Conservation (phyloP, 2,888 invertebrate species). For the Lasioglossum marginatum region DNA sequence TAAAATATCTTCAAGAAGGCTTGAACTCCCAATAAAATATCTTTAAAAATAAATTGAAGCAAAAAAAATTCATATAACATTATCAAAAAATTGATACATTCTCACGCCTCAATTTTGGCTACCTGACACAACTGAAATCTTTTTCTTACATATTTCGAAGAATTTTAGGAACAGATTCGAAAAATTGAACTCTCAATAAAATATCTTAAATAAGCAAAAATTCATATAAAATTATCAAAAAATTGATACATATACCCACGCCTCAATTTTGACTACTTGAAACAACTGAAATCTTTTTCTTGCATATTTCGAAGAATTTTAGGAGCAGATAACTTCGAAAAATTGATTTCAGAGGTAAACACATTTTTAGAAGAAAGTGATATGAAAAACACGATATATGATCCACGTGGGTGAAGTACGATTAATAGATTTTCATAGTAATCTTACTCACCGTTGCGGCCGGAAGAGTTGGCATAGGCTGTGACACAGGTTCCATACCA, state of each 20-base stretch:
- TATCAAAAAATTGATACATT: not conserved
- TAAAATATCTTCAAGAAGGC: not conserved
- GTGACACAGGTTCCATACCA: slow-evolving; percentile 97
- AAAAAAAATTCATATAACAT: not conserved
- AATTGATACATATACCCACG: no score
- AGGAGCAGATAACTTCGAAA: not conserved
- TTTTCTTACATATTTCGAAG: not conserved
- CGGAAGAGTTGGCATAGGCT: slow-evolving; percentile 92
- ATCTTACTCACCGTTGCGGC: slow-evolving; percentile 86
- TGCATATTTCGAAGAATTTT: not conserved
- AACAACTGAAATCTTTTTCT: not conserved
- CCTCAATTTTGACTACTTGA: not conserved
- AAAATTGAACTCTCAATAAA: not conserved
- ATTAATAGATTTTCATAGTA: slow-evolving; percentile 39
- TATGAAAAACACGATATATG: not conserved
- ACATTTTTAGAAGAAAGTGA: not conserved
- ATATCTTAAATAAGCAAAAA: not conserved
- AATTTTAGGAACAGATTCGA: not conserved
- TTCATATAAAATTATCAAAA: not conserved
- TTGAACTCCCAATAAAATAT: not conserved
- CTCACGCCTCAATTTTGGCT: not conserved
- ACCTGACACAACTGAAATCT: not conserved
- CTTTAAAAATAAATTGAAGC: not conserved
- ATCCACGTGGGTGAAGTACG: not conserved
- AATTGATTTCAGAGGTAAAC: not conserved